These are phyloP conservation scores for Anhinga rufa DNA, from an alignment of 2,113 vertebrate genomes.

Conservation along the genomic window DNA sequence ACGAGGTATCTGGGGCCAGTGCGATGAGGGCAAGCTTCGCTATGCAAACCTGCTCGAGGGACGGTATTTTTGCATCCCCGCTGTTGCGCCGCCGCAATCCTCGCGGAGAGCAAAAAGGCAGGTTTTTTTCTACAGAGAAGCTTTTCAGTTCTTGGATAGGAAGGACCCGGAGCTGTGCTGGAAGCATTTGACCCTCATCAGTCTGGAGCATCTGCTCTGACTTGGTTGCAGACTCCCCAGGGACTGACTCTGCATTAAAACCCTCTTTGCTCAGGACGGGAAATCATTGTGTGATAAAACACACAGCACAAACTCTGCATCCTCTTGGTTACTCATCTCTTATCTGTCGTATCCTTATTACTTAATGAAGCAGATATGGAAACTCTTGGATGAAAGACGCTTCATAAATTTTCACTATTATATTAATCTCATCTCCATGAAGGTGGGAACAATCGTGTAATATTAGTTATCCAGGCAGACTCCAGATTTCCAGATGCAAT, in stretches of 20 bases:
- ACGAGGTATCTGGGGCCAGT: not conserved
- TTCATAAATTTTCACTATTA: not conserved
- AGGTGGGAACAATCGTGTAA: not conserved
- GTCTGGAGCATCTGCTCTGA: not conserved
- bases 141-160: not conserved
- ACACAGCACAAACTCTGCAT: not conserved
- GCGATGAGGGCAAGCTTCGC: not conserved
- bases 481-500: not conserved
- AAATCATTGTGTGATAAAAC: not conserved
- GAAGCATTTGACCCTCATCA: not conserved
- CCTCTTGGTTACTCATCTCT: not conserved
- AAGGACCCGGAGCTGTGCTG: not conserved
- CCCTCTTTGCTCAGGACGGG: not conserved
- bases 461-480: not conserved
- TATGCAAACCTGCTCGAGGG: not conserved
- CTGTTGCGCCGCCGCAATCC: rapidly evolving
- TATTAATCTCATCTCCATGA: not conserved
- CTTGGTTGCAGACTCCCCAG: not conserved
- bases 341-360: not conserved
- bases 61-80: not conserved
- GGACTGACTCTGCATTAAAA: not conserved
- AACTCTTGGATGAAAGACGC: not conserved
- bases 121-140: not conserved
- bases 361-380: not conserved
- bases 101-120: not conserved